A percentile compares a stretch with the other conserved stretches of the same genome.
These are phyloP conservation scores for Ranitomeya imitator DNA, from an alignment of 2,113 vertebrate species.

Conservation along the genomic window DNA sequence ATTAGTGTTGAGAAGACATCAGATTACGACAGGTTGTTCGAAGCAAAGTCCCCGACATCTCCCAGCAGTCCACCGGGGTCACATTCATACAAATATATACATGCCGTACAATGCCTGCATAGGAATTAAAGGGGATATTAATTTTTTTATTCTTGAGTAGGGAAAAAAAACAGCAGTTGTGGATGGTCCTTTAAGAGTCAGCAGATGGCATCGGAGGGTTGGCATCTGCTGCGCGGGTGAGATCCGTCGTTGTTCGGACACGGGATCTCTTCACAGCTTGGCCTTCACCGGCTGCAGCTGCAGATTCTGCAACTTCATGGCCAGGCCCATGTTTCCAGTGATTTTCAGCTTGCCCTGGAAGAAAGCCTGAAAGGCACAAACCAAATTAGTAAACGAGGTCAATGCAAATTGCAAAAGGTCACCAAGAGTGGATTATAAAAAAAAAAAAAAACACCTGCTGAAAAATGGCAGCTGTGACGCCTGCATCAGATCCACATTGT, in stretches of 20 bases:
- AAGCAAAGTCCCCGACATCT: background rate
- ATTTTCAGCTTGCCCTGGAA: constrained; percentile 94
- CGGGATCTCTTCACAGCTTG: constrained; percentile 79
- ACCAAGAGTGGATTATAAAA: no score
- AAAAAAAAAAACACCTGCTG: background rate
- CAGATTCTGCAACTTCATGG: constrained; percentile 92
- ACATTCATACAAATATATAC: background rate
- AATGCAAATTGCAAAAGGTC: no score
- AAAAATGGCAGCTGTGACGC: no score
- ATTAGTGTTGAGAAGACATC: constrained; percentile 2
- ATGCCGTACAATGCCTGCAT: background rate
- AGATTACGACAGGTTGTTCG: background rate
- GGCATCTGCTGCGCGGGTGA: background rate
- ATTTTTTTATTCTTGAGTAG: background rate
- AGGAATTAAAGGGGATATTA: background rate
- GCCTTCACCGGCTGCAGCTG: constrained; percentile 84
- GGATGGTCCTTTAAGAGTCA: background rate
- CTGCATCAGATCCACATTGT: no score
- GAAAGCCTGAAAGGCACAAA: constrained; percentile 77
- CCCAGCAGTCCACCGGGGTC: background rate
- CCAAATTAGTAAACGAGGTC: background rate
- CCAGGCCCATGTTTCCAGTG: constrained; percentile 89
- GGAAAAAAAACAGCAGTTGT: background rate
- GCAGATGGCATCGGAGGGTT: background rate
- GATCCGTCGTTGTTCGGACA: background rate